Conservation (phyloP, 2,113 vertebrate genomes). For the human region GRCh38 chr1:148706001-148706500, state of each 20-base stretch:
- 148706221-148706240: neutral
- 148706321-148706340: neutral
- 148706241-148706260: neutral
- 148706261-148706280: conserved; percentile 31
- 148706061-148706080: too few species aligned
- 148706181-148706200: too few species aligned
- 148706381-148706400: neutral
- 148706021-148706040: too few species aligned
- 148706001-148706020: too few species aligned
- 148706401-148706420: neutral
- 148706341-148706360: neutral
- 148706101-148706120: too few species aligned
- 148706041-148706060: too few species aligned
- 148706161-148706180: too few species aligned
- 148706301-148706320: neutral
- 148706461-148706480: conserved; percentile 27
- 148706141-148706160: too few species aligned
- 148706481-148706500: neutral
- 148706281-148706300: conserved; percentile 36
- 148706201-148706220: neutral
- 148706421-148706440: neutral
- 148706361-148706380: neutral
- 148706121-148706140: too few species aligned
- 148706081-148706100: too few species aligned
- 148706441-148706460: neutral